Conservation (phyloP, 1,140 invertebrate species). For the Druon quercuslanigerum region DNA sequence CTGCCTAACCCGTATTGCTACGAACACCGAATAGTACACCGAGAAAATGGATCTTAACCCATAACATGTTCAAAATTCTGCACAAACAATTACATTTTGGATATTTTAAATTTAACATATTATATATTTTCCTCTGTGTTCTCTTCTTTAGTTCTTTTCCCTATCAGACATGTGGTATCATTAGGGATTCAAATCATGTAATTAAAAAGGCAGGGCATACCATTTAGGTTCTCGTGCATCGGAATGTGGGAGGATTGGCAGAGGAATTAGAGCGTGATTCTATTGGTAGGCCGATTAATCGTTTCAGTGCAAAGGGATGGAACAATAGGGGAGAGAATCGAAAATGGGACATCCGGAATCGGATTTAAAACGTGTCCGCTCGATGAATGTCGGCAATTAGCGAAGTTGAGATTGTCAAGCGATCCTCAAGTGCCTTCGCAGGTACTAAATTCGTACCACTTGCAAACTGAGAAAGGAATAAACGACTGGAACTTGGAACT, state of each 20-base stretch:
- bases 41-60: too few species aligned
- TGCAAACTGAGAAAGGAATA: slow-evolving; percentile 12
- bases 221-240: slow-evolving; percentile 11
- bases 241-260: neutral
- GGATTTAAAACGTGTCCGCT: slow-evolving; percentile 11
- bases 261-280: slow-evolving; percentile 24
- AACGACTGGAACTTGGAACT: slow-evolving; percentile 9
- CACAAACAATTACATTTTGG: too few species aligned
- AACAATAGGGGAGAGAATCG: slow-evolving; percentile 9
- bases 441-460: slow-evolving; percentile 29
- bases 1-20: too few species aligned
- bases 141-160: too few species aligned
- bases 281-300: slow-evolving; percentile 5
- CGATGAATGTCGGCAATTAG: slow-evolving; percentile 25
- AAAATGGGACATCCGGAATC: slow-evolving; percentile 23
- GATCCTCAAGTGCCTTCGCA: slow-evolving; percentile 11
- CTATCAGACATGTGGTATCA: neutral
- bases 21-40: too few species aligned
- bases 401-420: slow-evolving; percentile 19
- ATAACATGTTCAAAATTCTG: too few species aligned
- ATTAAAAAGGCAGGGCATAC: neutral
- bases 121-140: too few species aligned
- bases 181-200: neutral
- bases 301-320: neutral
- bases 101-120: too few species aligned